These are phyloP conservation scores for Alloscopus bannaensis DNA, from an alignment of 2,888 invertebrate genomes.

Conservation along the genomic window DNA sequence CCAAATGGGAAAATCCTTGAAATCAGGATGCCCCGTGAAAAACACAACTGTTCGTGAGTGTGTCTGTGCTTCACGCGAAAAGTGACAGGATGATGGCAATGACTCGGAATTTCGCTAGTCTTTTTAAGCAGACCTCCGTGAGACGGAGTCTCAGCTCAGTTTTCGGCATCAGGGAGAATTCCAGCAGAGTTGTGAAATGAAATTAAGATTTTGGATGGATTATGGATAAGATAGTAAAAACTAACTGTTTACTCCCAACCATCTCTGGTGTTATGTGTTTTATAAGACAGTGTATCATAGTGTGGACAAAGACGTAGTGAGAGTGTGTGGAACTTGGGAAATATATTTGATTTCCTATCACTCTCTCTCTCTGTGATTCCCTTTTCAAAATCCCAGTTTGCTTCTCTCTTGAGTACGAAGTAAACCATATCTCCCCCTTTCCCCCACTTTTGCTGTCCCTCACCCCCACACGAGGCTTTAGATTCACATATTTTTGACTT, in stretches of 20 bases:
- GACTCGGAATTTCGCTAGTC: background rate
- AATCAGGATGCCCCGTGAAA: constrained; percentile 44
- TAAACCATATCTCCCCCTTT: constrained; percentile 8
- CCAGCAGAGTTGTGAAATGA: constrained; percentile 64
- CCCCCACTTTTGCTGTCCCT: constrained; percentile 1
- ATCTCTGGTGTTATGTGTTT: no score
- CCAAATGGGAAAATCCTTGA: constrained; percentile 18
- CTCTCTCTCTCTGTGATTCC: constrained; percentile 55
- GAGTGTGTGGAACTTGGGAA: constrained; percentile 15
- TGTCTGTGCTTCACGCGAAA: background rate
- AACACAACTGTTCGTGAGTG: no score
- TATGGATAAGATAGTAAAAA: constrained; percentile 72
- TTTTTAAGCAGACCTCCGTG: background rate
- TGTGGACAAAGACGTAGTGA: constrained; percentile 20
- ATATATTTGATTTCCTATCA: constrained; percentile 48
- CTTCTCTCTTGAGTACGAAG: background rate
- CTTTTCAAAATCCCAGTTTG: constrained; percentile 58
- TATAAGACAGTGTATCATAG: background rate
- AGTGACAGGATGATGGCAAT: constrained; percentile 46
- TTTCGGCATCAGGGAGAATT: background rate
- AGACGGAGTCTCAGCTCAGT: constrained; percentile 8
- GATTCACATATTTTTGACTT: constrained; percentile 49
- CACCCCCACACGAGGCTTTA: constrained; percentile 1
- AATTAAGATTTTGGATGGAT: constrained; percentile 72
- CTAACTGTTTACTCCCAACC: constrained; percentile 50